These are phyloP conservation scores for Okapia johnstoni DNA, from an alignment of 2,113 vertebrate species.

Conservation along the genomic window DNA sequence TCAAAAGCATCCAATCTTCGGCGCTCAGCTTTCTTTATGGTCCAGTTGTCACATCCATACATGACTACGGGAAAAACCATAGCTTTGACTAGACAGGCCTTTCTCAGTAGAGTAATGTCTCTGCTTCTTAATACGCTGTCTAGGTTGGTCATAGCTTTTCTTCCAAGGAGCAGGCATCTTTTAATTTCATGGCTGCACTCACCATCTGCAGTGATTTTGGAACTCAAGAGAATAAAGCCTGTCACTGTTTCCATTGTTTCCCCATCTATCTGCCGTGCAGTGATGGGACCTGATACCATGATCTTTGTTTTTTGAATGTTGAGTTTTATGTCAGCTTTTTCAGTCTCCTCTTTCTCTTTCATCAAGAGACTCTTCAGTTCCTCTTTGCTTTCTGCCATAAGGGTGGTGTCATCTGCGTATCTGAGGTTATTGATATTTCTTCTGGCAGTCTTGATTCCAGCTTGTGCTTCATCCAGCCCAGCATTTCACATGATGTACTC, in stretches of 20 bases:
- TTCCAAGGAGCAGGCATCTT: neutral
- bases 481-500: neutral
- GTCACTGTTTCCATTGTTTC: neutral
- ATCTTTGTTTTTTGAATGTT: neutral
- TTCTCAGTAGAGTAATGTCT: neutral
- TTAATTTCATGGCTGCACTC: neutral
- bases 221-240: neutral
- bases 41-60: neutral
- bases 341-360: neutral
- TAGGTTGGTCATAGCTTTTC: neutral
- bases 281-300: neutral
- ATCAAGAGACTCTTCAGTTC: neutral
- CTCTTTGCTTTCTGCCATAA: neutral
- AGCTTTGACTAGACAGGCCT: neutral
- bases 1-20: neutral
- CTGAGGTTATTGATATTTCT: neutral
- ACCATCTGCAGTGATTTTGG: neutral
- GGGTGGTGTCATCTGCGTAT: neutral
- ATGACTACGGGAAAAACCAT: neutral
- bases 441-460: neutral
- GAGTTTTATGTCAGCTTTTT: neutral
- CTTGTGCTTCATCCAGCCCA: neutral
- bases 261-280: neutral
- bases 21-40: neutral
- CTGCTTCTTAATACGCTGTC: neutral